Evolutionary conservation across 2,888 invertebrate species (phyloP).

Genomic region (Hermaeophaga mercurialis): DNA sequence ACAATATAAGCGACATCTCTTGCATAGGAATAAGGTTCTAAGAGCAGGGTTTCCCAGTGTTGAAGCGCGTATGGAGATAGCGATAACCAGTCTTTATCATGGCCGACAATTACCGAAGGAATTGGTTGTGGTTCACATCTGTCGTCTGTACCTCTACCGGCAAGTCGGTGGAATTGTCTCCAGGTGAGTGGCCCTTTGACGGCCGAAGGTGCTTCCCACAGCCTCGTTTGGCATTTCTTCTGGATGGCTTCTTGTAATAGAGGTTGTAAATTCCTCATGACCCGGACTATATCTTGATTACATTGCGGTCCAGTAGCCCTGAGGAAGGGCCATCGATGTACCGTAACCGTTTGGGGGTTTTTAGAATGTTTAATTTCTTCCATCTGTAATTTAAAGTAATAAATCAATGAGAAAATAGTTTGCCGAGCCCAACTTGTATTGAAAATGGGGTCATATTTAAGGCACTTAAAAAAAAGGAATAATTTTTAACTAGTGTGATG

Average conservation of each 20-base stretch:
- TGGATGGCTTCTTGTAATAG: slow-evolving; percentile 95
- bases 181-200: slow-evolving; percentile 97
- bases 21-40: slow-evolving; percentile 95
- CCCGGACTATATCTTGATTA: slow-evolving; percentile 87
- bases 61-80: slow-evolving; percentile 92
- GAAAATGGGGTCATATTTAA: too few relatives aligned
- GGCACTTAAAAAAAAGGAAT: too few relatives aligned
- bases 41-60: slow-evolving; percentile 95
- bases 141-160: slow-evolving; percentile 90
- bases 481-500: too few relatives aligned
- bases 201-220: slow-evolving; percentile 91
- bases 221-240: slow-evolving; percentile 80
- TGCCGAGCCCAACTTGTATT: too few relatives aligned
- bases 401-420: too few relatives aligned
- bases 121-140: slow-evolving; percentile 97
- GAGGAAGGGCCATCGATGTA: slow-evolving; percentile 89
- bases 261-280: slow-evolving; percentile 90
- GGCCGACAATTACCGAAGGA: slow-evolving; percentile 90
- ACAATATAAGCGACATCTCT: slow-evolving; percentile 95
- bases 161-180: slow-evolving; percentile 95
- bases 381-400: slow-evolving; percentile 35
- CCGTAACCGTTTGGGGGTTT: slow-evolving; percentile 49
- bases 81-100: slow-evolving; percentile 94
- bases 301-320: slow-evolving; percentile 84
- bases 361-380: slow-evolving; percentile 48